Base-by-base conservation (phyloP, 2,113 vertebrate species). In the Saccopteryx leptura region DNA sequence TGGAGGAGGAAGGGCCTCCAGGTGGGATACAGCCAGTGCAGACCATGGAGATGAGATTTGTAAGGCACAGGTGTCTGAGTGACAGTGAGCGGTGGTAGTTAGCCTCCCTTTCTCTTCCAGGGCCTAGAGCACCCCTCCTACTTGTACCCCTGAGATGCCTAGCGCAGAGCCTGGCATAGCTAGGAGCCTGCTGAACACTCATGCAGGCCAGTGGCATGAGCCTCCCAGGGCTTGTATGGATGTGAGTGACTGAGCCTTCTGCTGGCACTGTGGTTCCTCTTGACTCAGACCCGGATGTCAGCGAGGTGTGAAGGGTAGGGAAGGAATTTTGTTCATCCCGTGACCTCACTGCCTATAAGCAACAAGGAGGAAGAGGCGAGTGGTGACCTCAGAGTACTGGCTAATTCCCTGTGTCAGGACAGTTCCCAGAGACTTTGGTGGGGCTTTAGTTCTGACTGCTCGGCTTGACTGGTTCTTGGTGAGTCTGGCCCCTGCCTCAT, bases 281-380 rank as follows among this genome's bases (percentile, higher is more conserved):
- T 84, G 69, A 91, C 96, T 96, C 84, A 91, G 87, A 28, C 75
- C 50, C 24, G 4, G 31, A 61, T 66, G 84, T 71, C 80, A 81
- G 33, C 75, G 71, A 33, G 15, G 10, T 2, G 54, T 87, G 79
- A 87, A 14, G 58, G 23, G 5, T 5, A 24, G 39, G 65, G 39
- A 39, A 93, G 65, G 84, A 54, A 66, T 96, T 84, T 80, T 87
- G 75, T 90, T 76, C 39, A 63, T 81, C 71, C 60, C 0, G 0
- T 94, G 93, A 94, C 76, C 61, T 96, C 88, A 68, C 26, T 87
- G 66, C 50, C 66, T 60, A 74, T 66, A 54, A 88, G 63, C 50
- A n/a, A 1, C 48, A 65, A n/a, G 54, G 33, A 82, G 54, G 46
- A 79, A 79, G 54, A 33, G 68, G 39, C 0, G 0, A 54, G 10